These are phyloP conservation scores for Sabellastarte sp. DNA, from an alignment of 2,888 invertebrate genomes.

Conservation along the genomic window DNA sequence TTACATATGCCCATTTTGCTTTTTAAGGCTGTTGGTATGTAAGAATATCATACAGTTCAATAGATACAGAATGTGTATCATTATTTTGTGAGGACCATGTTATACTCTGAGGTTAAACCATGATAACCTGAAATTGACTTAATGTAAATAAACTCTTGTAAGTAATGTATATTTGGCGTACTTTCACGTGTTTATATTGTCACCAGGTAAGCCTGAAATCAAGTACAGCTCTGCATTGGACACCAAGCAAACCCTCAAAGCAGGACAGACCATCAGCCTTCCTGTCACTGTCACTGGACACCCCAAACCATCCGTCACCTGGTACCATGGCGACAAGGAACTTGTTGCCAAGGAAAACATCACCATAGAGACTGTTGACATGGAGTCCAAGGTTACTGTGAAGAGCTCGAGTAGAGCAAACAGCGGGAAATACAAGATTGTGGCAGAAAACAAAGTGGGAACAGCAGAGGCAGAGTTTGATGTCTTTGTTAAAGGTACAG, in stretches of 20 bases:
- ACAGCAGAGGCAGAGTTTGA: slow-evolving; percentile 69
- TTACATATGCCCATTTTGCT: too few species aligned
- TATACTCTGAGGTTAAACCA: too few species aligned
- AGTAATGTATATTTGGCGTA: too few species aligned
- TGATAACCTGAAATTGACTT: too few species aligned
- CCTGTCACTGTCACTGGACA: slow-evolving; percentile 52
- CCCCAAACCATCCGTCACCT: slow-evolving; percentile 49
- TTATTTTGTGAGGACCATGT: too few species aligned
- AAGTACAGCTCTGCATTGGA: slow-evolving; percentile 18
- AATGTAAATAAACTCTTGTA: too few species aligned
- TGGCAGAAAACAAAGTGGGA: slow-evolving; percentile 76
- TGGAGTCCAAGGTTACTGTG: slow-evolving; percentile 18
- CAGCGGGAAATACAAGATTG: slow-evolving; percentile 81
- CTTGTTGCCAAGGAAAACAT: slow-evolving; percentile 19
- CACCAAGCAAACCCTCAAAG: slow-evolving; percentile 30
- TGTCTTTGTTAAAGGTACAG: slow-evolving; percentile 72
- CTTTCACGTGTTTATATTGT: too few species aligned
- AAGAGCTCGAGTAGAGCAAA: slow-evolving; percentile 71
- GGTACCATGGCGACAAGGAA: slow-evolving; percentile 33
- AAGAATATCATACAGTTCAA: too few species aligned
- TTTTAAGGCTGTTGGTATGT: too few species aligned
- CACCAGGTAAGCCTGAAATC: slow-evolving; percentile 21
- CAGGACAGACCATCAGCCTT: slow-evolving; percentile 46
- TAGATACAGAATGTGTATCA: too few species aligned
- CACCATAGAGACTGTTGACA: slow-evolving; percentile 38